Evolutionary conservation across 35 echinoderm and acorn worm genomes (phyloP), one percentile per base, ranked within the genome.

Genomic region (Strongylocentrotus purpuratus): DNA sequence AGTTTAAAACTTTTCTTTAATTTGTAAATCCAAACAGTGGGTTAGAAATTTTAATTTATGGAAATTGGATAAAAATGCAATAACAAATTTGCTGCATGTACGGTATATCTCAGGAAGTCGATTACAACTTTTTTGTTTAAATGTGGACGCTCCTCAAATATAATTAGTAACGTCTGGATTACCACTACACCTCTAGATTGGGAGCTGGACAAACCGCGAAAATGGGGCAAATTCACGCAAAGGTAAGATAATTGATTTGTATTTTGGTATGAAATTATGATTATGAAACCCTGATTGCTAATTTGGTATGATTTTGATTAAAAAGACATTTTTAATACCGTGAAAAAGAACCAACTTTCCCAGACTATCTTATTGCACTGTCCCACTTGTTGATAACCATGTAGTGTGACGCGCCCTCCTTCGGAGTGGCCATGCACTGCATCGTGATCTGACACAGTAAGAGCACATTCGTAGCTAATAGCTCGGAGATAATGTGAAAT

Each of bases 211-310:
- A n/a, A n/a, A n/a, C n/a, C n/a, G n/a, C n/a, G n/a, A 86, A 86
- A 88, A 88, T 88, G 87, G 87, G 87, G 15, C 87, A 88, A 88
- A 88, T 88, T 88, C 87, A 88, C 33, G 87, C 87, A 88, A 88
- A 88, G 87, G 87, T 88, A 88, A 13, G 2, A 33, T 14, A 8
- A 12, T 88, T 46, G 10, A 20, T 35, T 32, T 88, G 31, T 31
- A 88, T 41, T 41, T 10, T 17, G 4, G 12, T 31, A 1, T 88
- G 17, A 88, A 18, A 22, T 88, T 35, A 9, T 41, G 18, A 28
- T 33, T 88, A 28, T 33, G 28, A 88, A 3, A 88, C 45, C 14
- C 13, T 88, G 15, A 3, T 88, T 41, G 10, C 4, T 33, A 14
- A 41, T 41, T 4, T 88, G 87, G 10, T 35, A 2, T 13, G 32